Conservation (phyloP, 2,888 invertebrate genomes). For the Onchidella celtica region DNA sequence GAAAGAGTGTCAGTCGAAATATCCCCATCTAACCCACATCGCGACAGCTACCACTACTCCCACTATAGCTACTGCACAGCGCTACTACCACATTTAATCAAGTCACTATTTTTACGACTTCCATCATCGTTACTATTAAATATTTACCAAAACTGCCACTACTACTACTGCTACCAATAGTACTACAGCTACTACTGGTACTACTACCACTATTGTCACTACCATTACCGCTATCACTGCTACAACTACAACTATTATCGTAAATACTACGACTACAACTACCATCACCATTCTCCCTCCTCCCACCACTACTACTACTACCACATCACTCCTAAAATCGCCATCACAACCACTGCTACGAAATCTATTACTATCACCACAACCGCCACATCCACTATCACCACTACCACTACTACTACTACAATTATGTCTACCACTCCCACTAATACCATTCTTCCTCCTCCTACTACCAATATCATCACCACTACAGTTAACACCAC, state of each 20-base stretch:
- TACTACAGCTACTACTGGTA: not conserved
- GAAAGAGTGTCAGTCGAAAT: no score
- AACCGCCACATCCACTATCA: not conserved
- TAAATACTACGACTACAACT: not conserved
- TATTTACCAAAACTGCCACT: not conserved
- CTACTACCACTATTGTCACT: conserved; percentile 18
- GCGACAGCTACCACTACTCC: not conserved
- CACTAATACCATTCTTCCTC: not conserved
- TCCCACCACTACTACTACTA: conserved; percentile 35
- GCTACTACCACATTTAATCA: not conserved
- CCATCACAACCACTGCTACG: conserved; percentile 19
- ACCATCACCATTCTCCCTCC: not conserved
- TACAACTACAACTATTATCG: conserved; percentile 4
- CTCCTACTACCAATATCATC: conserved; percentile 26
- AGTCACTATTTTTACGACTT: not conserved
- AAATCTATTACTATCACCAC: conserved; percentile 26
- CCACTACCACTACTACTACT: not conserved
- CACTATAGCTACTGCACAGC: conserved; percentile 1
- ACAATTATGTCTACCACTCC: not conserved
- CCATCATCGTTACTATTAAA: conserved; percentile 8
- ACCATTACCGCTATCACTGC: conserved; percentile 29
- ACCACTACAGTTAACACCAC: conserved; percentile 28
- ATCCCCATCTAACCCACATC: no score
- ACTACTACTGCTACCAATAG: not conserved
- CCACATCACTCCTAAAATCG: conserved; percentile 12